Base-by-base conservation (phyloP, 2,113 vertebrate genomes). In the Nerophis lumbriciformis region DNA sequence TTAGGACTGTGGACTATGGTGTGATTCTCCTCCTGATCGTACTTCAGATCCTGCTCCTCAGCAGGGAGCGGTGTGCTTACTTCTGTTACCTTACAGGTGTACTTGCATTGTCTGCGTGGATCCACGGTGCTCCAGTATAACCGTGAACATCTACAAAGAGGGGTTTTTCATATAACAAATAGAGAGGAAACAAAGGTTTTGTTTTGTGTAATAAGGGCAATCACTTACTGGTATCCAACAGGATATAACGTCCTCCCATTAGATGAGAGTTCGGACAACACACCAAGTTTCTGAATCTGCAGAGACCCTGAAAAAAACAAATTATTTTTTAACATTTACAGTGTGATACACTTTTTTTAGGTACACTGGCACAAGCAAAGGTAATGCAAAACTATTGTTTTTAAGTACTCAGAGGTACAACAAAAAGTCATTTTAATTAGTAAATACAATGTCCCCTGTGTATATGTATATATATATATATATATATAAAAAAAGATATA, bases 101-200 rank as follows among this genome's bases (percentile, higher is more conserved):
- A 96, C 76, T 82, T 91, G 73, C 94, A 95, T 68, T 88, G 92
- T 53, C 86, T 89, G 48, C 92, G 88, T 14, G 94, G 94, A 67
- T 96, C 92, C 60, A 93, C 84, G 0, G 94, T 96, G 90, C 94
- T 96, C 94, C 94, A 96, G 72, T 94, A 96, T 71, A 94, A 87
- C 2, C 94, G 92, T 37, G 93, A 92, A 70, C 94, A 96, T 77
- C 94, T 96, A 53, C 5, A 11, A 16, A 19, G 3, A 21, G 2
- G 15, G 37, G 4, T 14, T 15, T 1, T 54, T 64, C 2, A 45
- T 2, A 16, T 6, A 4, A 49, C 13, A 7, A 10, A 21, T 7
- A 13, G 8, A 59, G 11, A 11, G 16, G 6, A 15, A 37, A 57
- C 4, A 42, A 51, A 5, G 16, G 15, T 51, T 52, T 16, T 16